Evolutionary conservation across 2,888 invertebrate genomes (phyloP).

Genomic region (Danaus chrysippus): DNA sequence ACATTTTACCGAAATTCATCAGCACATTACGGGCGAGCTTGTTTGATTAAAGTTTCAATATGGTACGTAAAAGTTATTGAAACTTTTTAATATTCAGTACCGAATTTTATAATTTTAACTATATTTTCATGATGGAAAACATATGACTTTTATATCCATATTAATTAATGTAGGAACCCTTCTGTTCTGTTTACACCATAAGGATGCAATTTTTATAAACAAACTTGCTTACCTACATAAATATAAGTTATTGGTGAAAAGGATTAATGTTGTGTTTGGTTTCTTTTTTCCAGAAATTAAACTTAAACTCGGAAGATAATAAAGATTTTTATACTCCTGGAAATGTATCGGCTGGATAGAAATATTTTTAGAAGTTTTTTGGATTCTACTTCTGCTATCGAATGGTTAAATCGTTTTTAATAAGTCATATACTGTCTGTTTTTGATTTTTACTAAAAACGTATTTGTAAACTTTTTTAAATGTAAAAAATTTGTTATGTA

Average conservation of each 20-base stretch:
- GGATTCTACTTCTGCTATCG: not conserved
- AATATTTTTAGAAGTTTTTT: constrained; percentile 1
- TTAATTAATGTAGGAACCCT: too few relatives aligned
- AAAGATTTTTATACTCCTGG: constrained; percentile 57
- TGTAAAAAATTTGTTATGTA: too few relatives aligned
- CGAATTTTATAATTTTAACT: not conserved
- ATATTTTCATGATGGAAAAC: too few relatives aligned
- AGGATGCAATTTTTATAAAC: too few relatives aligned
- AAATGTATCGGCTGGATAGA: constrained; percentile 29
- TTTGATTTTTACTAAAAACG: too few relatives aligned
- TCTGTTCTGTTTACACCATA: not conserved
- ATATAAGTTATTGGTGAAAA: not conserved
- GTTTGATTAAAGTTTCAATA: constrained; percentile 11
- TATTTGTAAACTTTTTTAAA: too few relatives aligned
- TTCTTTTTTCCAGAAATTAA: constrained; percentile 36
- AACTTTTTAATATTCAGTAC: not conserved
- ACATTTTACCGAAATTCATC: constrained; percentile 20
- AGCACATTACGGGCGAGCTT: constrained; percentile 13
- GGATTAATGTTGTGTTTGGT: too few relatives aligned
- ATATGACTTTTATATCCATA: too few relatives aligned
- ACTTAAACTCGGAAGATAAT: constrained; percentile 28
- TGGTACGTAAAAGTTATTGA: not conserved
- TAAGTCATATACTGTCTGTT: too few relatives aligned
- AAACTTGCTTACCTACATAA: too few relatives aligned
- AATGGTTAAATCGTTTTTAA: constrained; percentile 3